phyloP scores from a whole-genome alignment of 2,113 vertebrate species.

The Sminthopsis crassicaudata region DNA sequence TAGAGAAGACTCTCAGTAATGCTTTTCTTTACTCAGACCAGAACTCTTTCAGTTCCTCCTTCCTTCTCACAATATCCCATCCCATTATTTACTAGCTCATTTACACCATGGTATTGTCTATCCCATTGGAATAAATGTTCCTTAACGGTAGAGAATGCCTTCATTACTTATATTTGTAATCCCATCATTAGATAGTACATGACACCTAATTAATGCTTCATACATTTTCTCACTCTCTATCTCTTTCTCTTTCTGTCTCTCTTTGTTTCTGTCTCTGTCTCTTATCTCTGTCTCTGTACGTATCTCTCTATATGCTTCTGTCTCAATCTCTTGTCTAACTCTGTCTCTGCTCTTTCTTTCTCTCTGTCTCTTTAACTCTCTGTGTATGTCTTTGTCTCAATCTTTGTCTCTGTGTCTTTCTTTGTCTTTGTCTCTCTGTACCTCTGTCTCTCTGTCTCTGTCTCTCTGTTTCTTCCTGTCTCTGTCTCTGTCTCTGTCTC shows the following conservation, averaged over 20 bases:
- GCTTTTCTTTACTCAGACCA: background rate
- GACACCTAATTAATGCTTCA: background rate
- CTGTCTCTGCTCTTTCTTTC: no score
- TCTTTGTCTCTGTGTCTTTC: background rate
- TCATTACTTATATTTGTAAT: background rate
- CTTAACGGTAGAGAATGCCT: background rate
- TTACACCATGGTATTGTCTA: background rate
- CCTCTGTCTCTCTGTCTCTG: background rate
- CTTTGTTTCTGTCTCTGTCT: no score
- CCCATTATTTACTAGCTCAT: background rate
- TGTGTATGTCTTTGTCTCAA: background rate
- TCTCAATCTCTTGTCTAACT: no score
- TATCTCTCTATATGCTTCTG: no score
- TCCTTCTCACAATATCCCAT: background rate
- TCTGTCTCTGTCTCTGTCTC: background rate
- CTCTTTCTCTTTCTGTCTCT: no score
- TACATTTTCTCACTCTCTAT: background rate
- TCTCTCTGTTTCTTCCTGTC: background rate
- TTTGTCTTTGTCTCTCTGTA: background rate
- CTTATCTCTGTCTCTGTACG: no score
- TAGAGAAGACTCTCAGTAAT: background rate
- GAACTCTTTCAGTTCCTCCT: background rate
- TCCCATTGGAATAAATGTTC: background rate
- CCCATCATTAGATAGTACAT: background rate
- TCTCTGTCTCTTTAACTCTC: background rate